Conservation (phyloP, 2,113 vertebrate genomes). For the Progne subis region DNA sequence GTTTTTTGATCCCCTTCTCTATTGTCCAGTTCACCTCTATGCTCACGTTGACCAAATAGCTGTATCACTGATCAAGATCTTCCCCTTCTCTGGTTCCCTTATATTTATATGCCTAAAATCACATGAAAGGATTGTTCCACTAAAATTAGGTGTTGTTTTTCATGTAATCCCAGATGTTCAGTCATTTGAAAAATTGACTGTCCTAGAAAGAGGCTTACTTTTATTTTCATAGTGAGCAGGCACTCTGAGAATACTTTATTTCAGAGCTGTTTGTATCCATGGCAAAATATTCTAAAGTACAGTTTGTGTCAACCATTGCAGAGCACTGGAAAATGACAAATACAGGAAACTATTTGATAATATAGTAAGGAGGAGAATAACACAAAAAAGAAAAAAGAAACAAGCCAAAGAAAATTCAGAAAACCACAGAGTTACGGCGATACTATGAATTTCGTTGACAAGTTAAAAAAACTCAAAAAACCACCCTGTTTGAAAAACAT, state of each 20-base stretch:
- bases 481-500: neutral
- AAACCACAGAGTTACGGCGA: neutral
- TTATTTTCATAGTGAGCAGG: neutral
- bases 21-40: neutral
- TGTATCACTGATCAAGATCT: neutral
- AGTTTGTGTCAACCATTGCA: neutral
- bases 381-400: neutral
- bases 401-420: neutral
- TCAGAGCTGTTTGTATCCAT: neutral
- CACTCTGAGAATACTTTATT: neutral
- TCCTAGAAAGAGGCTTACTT: neutral
- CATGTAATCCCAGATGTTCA: neutral
- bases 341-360: neutral
- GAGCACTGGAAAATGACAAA: neutral
- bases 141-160: neutral
- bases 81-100: neutral
- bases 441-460: neutral
- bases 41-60: neutral
- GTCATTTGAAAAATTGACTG: neutral
- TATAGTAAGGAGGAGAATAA: neutral
- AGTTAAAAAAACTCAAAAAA: neutral
- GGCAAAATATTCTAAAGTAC: neutral
- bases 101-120: neutral
- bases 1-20: neutral
- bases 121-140: neutral